Percentiles rank a stretch among this genome's conserved stretches.
Conservation (phyloP, 2,888 invertebrate genomes). For the Lomographa bimaculata region DNA sequence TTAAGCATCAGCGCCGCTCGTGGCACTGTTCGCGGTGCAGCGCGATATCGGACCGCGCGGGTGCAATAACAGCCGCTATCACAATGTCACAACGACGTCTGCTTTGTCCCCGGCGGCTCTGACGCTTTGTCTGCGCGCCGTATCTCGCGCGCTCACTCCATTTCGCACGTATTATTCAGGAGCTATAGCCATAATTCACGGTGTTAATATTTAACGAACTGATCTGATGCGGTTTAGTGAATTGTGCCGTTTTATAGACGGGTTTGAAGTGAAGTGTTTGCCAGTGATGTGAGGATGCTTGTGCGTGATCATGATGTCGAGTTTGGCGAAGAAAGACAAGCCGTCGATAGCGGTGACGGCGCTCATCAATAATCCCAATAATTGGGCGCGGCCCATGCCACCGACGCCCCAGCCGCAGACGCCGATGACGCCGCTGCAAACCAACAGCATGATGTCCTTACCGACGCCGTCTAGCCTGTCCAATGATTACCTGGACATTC, state of each 20-base stretch:
- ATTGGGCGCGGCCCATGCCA: slow-evolving; percentile 75
- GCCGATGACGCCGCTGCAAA: slow-evolving; percentile 52
- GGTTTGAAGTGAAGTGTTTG: slow-evolving; percentile 54
- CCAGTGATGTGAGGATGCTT: slow-evolving; percentile 79
- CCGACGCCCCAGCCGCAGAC: slow-evolving; percentile 51
- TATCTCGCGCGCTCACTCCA: slow-evolving; percentile 47
- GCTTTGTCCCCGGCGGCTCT: slow-evolving; percentile 60
- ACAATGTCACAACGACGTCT: slow-evolving; percentile 74
- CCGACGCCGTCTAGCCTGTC: slow-evolving; percentile 59
- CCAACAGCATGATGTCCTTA: slow-evolving; percentile 54
- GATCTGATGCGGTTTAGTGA: slow-evolving; percentile 46
- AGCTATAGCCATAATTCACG: slow-evolving; percentile 46
- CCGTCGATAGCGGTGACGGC: slow-evolving; percentile 94
- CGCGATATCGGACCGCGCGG: slow-evolving; percentile 58
- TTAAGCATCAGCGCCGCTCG: slow-evolving; percentile 64
- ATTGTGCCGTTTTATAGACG: slow-evolving; percentile 47
- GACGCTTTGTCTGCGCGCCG: slow-evolving; percentile 51
- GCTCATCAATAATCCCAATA: slow-evolving; percentile 86
- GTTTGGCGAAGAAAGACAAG: slow-evolving; percentile 93
- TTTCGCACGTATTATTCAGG: slow-evolving; percentile 48
- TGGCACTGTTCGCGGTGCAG: slow-evolving; percentile 64
- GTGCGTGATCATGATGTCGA: slow-evolving; percentile 79
- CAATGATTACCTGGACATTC: slow-evolving; percentile 75
- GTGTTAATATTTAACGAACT: slow-evolving; percentile 46
- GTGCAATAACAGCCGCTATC: slow-evolving; percentile 76